Conservation (phyloP, 2,797 vertebrate species). For the Dromococcyx pavoninus region DNA sequence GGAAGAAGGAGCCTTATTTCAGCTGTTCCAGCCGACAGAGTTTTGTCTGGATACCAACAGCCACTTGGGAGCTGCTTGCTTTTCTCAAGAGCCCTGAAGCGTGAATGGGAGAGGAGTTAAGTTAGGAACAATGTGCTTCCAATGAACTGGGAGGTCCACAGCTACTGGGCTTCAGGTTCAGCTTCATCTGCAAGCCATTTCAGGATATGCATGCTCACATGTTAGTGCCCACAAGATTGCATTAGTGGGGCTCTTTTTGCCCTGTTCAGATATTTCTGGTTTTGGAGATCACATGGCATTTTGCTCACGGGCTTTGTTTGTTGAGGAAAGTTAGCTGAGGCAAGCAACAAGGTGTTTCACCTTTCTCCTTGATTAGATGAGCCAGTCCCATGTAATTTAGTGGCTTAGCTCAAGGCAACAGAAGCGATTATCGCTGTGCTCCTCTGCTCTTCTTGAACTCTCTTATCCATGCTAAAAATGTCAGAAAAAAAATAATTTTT, state of each 20-base stretch:
- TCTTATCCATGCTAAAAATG: conserved; percentile 30
- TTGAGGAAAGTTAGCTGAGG: background rate
- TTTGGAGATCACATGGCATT: background rate
- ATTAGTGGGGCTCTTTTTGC: background rate
- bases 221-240: background rate
- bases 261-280: background rate
- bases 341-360: conserved; percentile 2
- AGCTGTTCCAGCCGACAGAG: background rate
- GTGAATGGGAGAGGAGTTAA: background rate
- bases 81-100: background rate
- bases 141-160: background rate
- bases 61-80: background rate
- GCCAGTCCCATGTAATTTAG: conserved; percentile 31
- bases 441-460: conserved; percentile 37
- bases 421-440: conserved; percentile 6
- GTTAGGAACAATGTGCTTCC: background rate
- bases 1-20: background rate
- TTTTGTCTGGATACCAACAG: background rate
- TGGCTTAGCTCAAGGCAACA: conserved; percentile 59
- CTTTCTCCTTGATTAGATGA: conserved; percentile 48
- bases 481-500: conserved; percentile 28
- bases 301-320: background rate
- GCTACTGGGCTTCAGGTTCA: background rate
- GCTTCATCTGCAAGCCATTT: background rate
- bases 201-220: background rate